Percentiles rank a stretch among this genome's conserved stretches.
Evolutionary conservation across 2,113 vertebrate genomes (phyloP).

Genomic region (Bubo blakistoni): DNA sequence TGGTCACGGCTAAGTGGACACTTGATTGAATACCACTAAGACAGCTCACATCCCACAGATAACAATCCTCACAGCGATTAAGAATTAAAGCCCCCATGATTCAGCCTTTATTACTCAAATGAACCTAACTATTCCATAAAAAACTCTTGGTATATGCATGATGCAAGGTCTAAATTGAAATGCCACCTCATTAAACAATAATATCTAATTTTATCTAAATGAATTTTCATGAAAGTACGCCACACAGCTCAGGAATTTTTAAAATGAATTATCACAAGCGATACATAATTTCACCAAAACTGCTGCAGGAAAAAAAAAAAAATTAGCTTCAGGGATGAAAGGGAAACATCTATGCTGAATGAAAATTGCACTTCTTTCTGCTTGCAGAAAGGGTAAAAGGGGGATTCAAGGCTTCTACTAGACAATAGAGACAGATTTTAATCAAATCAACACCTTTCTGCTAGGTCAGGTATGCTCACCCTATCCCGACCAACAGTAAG

Average conservation of each 20-base stretch:
- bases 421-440: slow-evolving; percentile 34
- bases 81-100: slow-evolving; percentile 99
- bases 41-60: slow-evolving; percentile 97
- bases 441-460: slow-evolving; percentile 51
- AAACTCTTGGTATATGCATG: slow-evolving; percentile 84
- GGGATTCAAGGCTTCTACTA: background rate
- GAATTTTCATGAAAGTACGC: slow-evolving; percentile 85
- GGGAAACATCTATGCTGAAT: slow-evolving; percentile 71
- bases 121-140: slow-evolving; percentile 99
- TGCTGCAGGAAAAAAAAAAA: slow-evolving; percentile 65
- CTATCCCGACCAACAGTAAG: background rate
- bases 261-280: slow-evolving; percentile 85
- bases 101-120: slow-evolving; percentile 98
- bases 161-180: slow-evolving; percentile 86
- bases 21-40: slow-evolving; percentile 99
- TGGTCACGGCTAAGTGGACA: slow-evolving; percentile 99
- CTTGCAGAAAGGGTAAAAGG: slow-evolving; percentile 39
- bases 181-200: slow-evolving; percentile 89
- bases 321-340: slow-evolving; percentile 73
- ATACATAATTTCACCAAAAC: slow-evolving; percentile 84
- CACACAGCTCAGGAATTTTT: slow-evolving; percentile 86
- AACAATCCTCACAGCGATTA: slow-evolving; percentile 99
- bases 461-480: slow-evolving; percentile 5
- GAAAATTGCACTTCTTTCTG: slow-evolving; percentile 58
- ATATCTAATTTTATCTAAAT: slow-evolving; percentile 89